These are phyloP conservation scores for Tamandua tetradactyla DNA, from an alignment of 2,797 vertebrate genomes.

Conservation along the genomic window DNA sequence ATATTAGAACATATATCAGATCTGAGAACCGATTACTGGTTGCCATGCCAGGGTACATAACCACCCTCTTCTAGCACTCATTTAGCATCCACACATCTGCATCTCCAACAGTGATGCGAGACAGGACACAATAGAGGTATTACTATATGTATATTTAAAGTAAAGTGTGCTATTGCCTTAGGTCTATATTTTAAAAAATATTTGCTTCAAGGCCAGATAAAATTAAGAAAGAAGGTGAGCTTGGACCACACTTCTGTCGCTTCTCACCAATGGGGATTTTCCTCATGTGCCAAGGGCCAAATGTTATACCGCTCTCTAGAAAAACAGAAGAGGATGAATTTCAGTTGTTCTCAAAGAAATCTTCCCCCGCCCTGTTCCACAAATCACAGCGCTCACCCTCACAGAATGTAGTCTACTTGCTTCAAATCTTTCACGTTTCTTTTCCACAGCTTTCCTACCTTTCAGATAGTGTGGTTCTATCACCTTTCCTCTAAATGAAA, in stretches of 20 bases:
- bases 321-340: conserved; percentile 72
- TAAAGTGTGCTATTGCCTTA: conserved; percentile 51
- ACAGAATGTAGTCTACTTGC: conserved; percentile 33
- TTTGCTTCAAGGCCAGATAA: conserved; percentile 62
- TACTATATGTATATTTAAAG: background rate
- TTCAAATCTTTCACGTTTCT: conserved; percentile 62
- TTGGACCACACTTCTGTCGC: conserved; percentile 65
- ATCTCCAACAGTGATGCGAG: conserved; percentile 12
- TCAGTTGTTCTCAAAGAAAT: conserved; percentile 43
- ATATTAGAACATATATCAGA: background rate
- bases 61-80: background rate
- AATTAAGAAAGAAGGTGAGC: conserved; percentile 62
- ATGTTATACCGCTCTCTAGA: conserved; percentile 80
- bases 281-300: conserved; percentile 77
- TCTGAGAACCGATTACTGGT: conserved; percentile 22
- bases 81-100: conserved; percentile 6
- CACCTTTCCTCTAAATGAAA: conserved; percentile 65
- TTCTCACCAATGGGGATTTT: conserved; percentile 60
- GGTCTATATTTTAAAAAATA: conserved; percentile 66
- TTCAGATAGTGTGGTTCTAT: conserved; percentile 54
- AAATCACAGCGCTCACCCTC: conserved; percentile 67
- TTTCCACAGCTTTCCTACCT: conserved; percentile 57
- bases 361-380: conserved; percentile 63
- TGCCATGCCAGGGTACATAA: background rate
- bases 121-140: background rate